phyloP scores from a whole-genome alignment of 2,888 invertebrate species.

The Miltochrista miniata region DNA sequence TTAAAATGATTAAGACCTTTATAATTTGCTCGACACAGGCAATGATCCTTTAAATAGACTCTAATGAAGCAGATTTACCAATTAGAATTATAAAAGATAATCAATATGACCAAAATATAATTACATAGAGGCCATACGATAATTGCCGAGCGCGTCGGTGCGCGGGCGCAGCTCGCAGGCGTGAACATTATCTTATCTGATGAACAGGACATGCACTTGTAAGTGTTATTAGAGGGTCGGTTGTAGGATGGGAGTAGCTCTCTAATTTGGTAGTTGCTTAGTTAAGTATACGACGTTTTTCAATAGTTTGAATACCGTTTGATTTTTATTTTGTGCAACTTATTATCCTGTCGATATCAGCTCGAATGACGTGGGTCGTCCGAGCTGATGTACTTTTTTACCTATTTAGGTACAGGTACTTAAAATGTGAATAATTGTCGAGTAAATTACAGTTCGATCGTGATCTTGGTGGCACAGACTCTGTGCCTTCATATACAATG shows the following conservation, averaged over 20 bases:
- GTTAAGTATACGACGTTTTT: too few species aligned
- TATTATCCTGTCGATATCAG: too few species aligned
- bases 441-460: too few species aligned
- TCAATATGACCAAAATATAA: slow-evolving; percentile 22
- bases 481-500: too few species aligned
- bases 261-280: not conserved
- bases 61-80: slow-evolving; percentile 3
- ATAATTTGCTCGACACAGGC: not conserved
- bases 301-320: too few species aligned
- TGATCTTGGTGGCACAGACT: too few species aligned
- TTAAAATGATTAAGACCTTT: too few species aligned
- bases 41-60: not conserved
- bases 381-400: too few species aligned
- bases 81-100: slow-evolving; percentile 1
- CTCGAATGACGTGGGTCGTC: too few species aligned
- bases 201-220: slow-evolving; percentile 13
- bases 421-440: too few species aligned
- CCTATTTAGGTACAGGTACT: too few species aligned
- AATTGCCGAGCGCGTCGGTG: slow-evolving; percentile 22
- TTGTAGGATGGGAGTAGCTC: not conserved
- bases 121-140: slow-evolving; percentile 19
- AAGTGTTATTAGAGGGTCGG: not conserved
- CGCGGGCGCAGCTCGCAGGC: slow-evolving; percentile 28
- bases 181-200: slow-evolving; percentile 37
- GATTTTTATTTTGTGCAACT: too few species aligned